Evolutionary conservation across 2,888 invertebrate species (phyloP).

Genomic region (Agonopterix heracliana): DNA sequence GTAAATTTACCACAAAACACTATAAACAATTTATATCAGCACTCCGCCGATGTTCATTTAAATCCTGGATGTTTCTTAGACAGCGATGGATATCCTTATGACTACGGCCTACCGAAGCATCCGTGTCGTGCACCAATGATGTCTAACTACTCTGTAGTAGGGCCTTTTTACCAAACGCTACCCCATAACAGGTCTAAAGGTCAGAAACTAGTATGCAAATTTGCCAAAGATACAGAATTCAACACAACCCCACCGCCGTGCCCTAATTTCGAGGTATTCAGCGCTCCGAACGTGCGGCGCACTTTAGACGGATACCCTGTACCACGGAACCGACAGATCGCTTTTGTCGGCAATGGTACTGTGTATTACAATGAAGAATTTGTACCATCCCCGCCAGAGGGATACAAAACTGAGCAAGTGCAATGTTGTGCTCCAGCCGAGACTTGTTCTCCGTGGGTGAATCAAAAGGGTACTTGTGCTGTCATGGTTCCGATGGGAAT

Average conservation of each 20-base stretch:
- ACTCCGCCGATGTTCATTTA: slow-evolving; percentile 83
- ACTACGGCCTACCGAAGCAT: slow-evolving; percentile 84
- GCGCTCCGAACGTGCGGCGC: slow-evolving; percentile 79
- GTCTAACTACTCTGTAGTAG: slow-evolving; percentile 61
- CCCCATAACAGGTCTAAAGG: slow-evolving; percentile 83
- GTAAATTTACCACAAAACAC: slow-evolving; percentile 72
- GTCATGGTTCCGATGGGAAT: slow-evolving; percentile 69
- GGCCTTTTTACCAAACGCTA: slow-evolving; percentile 83
- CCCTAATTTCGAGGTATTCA: slow-evolving; percentile 61
- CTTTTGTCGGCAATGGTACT: slow-evolving; percentile 64
- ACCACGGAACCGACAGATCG: slow-evolving; percentile 68
- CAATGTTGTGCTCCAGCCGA: slow-evolving; percentile 64
- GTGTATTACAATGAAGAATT: slow-evolving; percentile 75
- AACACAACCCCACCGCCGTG: slow-evolving; percentile 54
- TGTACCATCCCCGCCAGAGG: slow-evolving; percentile 82
- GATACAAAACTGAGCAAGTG: slow-evolving; percentile 78
- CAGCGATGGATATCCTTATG: slow-evolving; percentile 86
- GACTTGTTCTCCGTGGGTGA: slow-evolving; percentile 62
- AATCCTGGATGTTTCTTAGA: slow-evolving; percentile 86
- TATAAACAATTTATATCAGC: slow-evolving; percentile 74
- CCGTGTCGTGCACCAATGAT: slow-evolving; percentile 63
- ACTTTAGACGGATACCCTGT: slow-evolving; percentile 89
- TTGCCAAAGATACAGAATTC: slow-evolving; percentile 68
- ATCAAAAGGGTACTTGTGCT: slow-evolving; percentile 71
- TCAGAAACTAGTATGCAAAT: slow-evolving; percentile 66